Evolutionary conservation across 2,113 vertebrate species (phyloP), one percentile per base, ranked within the genome.

Genomic region (Tachysurus vachellii): DNA sequence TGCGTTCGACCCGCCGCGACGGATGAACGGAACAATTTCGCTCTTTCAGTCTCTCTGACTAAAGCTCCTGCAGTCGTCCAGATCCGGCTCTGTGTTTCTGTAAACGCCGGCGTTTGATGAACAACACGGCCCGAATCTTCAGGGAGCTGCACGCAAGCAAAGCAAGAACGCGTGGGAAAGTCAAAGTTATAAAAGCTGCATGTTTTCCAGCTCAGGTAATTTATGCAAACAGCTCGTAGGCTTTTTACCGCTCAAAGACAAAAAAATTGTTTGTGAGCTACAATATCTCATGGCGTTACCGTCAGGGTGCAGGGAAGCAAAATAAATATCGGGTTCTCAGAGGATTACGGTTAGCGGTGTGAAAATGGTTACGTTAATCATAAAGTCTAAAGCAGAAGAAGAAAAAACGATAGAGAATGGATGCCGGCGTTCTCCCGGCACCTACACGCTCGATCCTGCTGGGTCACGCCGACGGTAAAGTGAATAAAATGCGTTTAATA

Each of bases 201-300:
- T 88, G 82, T 82, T 88, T 87, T 82, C 5, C 61, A 54, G 88
- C 59, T 77, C 28, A 70, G 82, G 81, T 87, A 79, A 88, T 83
- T 90, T 85, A 91, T 89, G 85, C 61, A 89, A 90, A 89, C 89
- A 86, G 85, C 88, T 88, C 68, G 59, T 80, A 90, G 86, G 87
- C 71, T 87, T 87, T 84, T 84, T 82, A 66, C 80, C 66, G 62
- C 80, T 88, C 11, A 14, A 68, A 84, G 88, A 83, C 50, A 84
- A 79, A 59, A 21, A 59, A 21, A 79, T 82, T 68, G 85, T 90
- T 91, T 79, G 81, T 71, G 84, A 83, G 57, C 44, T 17, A 44
- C 5, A n/a, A n/a, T 56, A 71, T 87, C 85, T 82, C 59, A 54
- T 59, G 82, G 80, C 81, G 77, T 76, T 88, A 64, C 53, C 70